phyloP scores from a whole-genome alignment of 2,113 vertebrate species.

The Anser cygnoides region DNA sequence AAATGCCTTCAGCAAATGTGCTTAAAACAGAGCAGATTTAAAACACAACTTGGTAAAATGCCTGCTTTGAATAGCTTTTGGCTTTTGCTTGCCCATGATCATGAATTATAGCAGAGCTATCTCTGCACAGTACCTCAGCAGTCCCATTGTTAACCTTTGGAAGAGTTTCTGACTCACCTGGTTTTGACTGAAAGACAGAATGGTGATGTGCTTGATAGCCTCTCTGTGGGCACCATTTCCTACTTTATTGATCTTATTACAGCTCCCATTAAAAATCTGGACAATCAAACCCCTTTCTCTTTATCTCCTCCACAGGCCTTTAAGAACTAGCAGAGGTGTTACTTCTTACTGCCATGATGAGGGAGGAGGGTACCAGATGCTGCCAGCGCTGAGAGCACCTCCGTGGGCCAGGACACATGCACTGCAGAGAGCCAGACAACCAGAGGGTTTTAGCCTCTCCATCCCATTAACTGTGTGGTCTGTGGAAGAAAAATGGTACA shows the following conservation, averaged over 20 bases:
- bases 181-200: background rate
- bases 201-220: background rate
- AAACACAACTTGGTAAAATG: background rate
- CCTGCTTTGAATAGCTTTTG: background rate
- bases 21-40: background rate
- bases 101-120: background rate
- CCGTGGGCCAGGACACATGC: accelerated
- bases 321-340: background rate
- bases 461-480: background rate
- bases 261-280: background rate
- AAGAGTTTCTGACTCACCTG: background rate
- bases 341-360: background rate
- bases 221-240: background rate
- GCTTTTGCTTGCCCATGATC: background rate
- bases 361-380: background rate
- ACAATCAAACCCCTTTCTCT: accelerated
- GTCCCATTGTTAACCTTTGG: background rate
- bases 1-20: background rate
- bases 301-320: background rate
- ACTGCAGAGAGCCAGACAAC: background rate
- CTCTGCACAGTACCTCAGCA: background rate
- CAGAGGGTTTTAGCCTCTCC: background rate
- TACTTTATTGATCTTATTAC: background rate
- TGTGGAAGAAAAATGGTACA: background rate
- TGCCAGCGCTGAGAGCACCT: background rate